Conservation (phyloP, 92 coral and sea anemone species). For the Anthopleura xanthogrammica region DNA sequence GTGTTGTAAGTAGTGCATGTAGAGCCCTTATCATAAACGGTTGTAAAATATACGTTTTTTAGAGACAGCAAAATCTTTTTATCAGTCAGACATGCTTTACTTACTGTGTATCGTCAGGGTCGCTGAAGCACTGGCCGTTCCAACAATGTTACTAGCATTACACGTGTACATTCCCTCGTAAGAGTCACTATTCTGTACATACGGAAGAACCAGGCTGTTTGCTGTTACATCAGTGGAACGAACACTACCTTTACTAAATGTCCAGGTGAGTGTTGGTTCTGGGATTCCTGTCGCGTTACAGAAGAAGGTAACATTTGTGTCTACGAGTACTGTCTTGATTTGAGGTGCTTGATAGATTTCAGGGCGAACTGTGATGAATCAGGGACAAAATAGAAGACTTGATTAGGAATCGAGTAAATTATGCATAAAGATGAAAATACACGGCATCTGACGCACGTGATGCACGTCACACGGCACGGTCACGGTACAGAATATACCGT, state of each 20-base stretch:
- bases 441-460: no score
- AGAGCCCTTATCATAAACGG: no score
- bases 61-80: no score
- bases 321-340: neutral
- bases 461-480: no score
- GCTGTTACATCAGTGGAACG: constrained; percentile 10
- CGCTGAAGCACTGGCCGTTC: constrained; percentile 13
- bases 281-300: constrained; percentile 58
- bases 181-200: constrained; percentile 27
- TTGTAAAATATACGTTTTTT: no score
- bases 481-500: no score
- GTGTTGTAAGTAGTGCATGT: no score
- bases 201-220: constrained; percentile 16
- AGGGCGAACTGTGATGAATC: constrained; percentile 35
- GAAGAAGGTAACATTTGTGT: constrained; percentile 19
- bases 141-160: constrained; percentile 25
- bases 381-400: no score
- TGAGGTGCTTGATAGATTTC: constrained; percentile 28
- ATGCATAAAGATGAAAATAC: no score
- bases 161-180: constrained; percentile 49
- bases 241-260: constrained; percentile 29
- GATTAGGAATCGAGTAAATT: no score
- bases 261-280: constrained; percentile 40
- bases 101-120: constrained; percentile 40
- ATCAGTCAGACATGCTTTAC: neutral